phyloP scores from a whole-genome alignment of 2,888 invertebrate species.

The Bibio marci region DNA sequence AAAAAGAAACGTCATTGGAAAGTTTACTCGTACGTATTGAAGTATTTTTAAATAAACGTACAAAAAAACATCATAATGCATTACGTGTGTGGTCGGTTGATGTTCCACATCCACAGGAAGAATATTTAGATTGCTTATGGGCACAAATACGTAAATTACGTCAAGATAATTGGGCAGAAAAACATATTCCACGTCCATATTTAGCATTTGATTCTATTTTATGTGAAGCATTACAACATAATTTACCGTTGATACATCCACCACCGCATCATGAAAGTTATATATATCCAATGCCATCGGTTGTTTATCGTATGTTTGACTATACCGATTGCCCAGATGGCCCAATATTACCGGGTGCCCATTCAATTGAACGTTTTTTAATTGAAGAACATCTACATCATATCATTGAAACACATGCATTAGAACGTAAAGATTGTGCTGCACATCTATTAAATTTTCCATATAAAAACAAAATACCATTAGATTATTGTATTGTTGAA shows the following conservation, averaged over 20 bases:
- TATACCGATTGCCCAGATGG: constrained; percentile 96
- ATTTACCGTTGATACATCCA: constrained; percentile 74
- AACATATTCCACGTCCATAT: constrained; percentile 89
- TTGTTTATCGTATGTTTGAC: constrained; percentile 93
- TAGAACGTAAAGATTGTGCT: constrained; percentile 91
- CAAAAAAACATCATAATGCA: constrained; percentile 84
- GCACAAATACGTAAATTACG: constrained; percentile 80
- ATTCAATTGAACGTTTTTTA: constrained; percentile 92
- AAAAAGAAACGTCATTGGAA: constrained; percentile 85
- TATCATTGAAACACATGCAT: constrained; percentile 72
- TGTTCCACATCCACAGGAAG: constrained; percentile 88
- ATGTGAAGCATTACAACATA: constrained; percentile 92
- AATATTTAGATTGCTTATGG: constrained; percentile 94
- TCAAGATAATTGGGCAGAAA: constrained; percentile 92
- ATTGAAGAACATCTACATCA: constrained; percentile 95
- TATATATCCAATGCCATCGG: constrained; percentile 85
- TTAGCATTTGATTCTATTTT: constrained; percentile 87
- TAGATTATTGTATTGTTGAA: constrained; percentile 97
- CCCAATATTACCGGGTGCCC: constrained; percentile 81
- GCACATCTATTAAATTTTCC: constrained; percentile 82
- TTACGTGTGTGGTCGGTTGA: constrained; percentile 90
- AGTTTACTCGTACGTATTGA: constrained; percentile 81
- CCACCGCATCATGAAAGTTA: constrained; percentile 85
- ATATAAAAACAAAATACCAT: constrained; percentile 81
- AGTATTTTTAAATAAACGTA: constrained; percentile 78